Evolutionary conservation across 2,113 vertebrate genomes (phyloP), one percentile per base, ranked within the genome.

Genomic region (Stigmatopora nigra): DNA sequence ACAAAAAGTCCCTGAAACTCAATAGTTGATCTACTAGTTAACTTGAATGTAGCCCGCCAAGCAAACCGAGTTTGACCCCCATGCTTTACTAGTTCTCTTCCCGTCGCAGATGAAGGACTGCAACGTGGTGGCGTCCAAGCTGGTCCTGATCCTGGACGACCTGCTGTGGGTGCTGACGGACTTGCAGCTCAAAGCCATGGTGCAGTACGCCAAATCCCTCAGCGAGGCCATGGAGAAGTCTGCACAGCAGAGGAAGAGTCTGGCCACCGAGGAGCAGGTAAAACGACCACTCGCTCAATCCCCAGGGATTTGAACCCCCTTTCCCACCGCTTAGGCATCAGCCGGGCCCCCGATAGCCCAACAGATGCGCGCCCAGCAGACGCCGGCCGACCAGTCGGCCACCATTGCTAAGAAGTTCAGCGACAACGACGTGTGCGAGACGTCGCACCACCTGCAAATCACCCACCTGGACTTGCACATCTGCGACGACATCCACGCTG

Each of bases 201-300:
- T 98, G 63, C 96, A 99, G 56, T 99, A 99, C 68, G 95, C 96
- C 71, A 98, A 98, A 86, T 98, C 96, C 74, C 93, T 99, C 55
- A 97, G 95, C 67, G 97, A 98, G 90, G 94, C 93, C 73, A 99
- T 99, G 92, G 97, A 99, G 84, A 97, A 93, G 77, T 98, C 95
- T 19, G 91, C 95, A 10, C 93, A 97, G 73, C 97, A 98, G 85
- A 94, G 95, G 77, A 98, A 99, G 86, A 99, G 93, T 79, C 90
- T 94, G 90, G 94, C 94, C 84, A 88, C 93, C 44, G 95, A 98
- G 75, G 89, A 92, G 55, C 85, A 89, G 82, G 87, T 88, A 53
- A 35, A 36, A 3, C 82, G 25, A 64, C 11, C 35, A 16, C 19
- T 25, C 8, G 10, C n/a, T 41, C 11, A 25, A 4, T 25, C 4